Conservation (phyloP, 2,113 vertebrate genomes). For the Triplophysa tibetana region DNA sequence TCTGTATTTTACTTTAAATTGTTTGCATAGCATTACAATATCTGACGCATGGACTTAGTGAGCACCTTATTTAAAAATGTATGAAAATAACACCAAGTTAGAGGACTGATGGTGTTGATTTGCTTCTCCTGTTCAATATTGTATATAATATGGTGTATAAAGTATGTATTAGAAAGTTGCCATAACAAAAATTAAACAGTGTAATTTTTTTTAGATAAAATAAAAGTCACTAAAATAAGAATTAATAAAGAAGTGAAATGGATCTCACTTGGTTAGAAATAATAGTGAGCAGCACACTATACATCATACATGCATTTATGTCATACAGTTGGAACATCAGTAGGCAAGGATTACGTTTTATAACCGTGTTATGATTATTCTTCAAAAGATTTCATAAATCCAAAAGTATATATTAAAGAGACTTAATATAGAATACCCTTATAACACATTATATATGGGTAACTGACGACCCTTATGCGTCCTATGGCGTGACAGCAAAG, state of each 20-base stretch:
- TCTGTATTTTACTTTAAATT: not conserved
- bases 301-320: no score
- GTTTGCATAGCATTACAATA: not conserved
- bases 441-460: not conserved
- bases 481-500: no score
- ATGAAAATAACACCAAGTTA: not conserved
- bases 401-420: not conserved
- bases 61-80: no score
- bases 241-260: no score
- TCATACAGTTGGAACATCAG: no score
- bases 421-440: not conserved
- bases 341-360: not conserved
- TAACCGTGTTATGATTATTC: not conserved
- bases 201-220: no score
- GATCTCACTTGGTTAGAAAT: no score
- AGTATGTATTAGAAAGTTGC: not conserved
- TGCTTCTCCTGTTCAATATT: not conserved
- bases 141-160: no score
- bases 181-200: not conserved
- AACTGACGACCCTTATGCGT: no score
- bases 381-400: not conserved
- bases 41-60: no score
- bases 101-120: not conserved
- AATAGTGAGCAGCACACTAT: no score
- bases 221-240: no score